A percentile compares a stretch with the other conserved stretches of the same genome.
phyloP scores from a whole-genome alignment of 2,888 invertebrate genomes.

The Andricus curvator region DNA sequence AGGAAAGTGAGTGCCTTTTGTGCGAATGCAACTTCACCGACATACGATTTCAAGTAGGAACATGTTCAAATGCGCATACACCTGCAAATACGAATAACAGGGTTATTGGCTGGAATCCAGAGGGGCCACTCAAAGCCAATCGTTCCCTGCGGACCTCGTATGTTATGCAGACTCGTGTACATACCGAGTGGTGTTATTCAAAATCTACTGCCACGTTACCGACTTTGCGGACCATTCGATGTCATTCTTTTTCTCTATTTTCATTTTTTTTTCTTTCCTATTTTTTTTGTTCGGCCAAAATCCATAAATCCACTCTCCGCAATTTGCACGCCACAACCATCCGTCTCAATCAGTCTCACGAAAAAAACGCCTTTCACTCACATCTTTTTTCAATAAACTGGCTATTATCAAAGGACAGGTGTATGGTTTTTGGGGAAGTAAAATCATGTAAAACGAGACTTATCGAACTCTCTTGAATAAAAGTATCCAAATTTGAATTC shows the following conservation, averaged over 20 bases:
- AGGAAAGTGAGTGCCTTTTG: conserved; percentile 37
- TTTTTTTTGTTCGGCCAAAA: conserved; percentile 50
- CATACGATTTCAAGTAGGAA: conserved; percentile 22
- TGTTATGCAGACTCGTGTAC: conserved; percentile 47
- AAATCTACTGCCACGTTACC: conserved; percentile 48
- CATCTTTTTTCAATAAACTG: not conserved
- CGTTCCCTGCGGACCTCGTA: conserved; percentile 58
- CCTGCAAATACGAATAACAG: conserved; percentile 61
- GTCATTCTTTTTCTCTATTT: conserved; percentile 34
- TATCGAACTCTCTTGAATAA: not conserved
- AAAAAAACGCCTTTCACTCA: conserved; percentile 16
- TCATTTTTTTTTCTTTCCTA: conserved; percentile 14
- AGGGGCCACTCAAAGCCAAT: conserved; percentile 59
- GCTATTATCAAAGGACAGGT: not conserved
- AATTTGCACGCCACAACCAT: conserved; percentile 59
- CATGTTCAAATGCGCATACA: conserved; percentile 47
- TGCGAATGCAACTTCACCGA: conserved; percentile 17
- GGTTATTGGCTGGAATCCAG: conserved; percentile 65
- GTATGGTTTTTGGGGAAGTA: not conserved
- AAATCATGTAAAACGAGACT: not conserved
- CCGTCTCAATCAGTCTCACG: conserved; percentile 48
- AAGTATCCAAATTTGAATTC: too few species aligned
- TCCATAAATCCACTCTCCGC: conserved; percentile 59
- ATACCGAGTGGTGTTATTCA: conserved; percentile 52
- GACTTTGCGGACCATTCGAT: conserved; percentile 47